A percentile compares a stretch with the other conserved stretches of the same genome.
phyloP scores from a whole-genome alignment of 2,888 invertebrate species.

The Andrena flavipes region DNA sequence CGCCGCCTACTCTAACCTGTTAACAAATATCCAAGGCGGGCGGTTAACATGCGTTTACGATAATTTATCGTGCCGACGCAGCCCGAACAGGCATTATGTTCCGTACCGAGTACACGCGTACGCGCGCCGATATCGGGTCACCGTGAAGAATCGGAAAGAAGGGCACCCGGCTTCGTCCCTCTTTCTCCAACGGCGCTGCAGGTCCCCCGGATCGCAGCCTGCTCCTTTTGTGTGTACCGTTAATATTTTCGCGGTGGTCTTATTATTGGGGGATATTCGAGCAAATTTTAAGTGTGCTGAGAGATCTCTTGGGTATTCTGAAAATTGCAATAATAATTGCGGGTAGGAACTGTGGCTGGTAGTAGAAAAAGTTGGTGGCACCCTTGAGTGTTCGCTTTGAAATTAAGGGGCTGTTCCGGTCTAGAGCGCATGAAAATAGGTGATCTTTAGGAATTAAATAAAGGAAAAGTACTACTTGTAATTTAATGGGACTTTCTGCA shows the following conservation, averaged over 20 bases:
- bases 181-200: neutral
- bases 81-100: conserved; percentile 55
- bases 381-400: too few species aligned
- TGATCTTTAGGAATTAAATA: too few species aligned
- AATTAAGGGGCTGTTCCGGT: too few species aligned
- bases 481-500: too few species aligned
- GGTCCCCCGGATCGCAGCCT: neutral
- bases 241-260: neutral
- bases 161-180: conserved; percentile 19
- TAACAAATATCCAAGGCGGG: conserved; percentile 81
- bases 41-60: conserved; percentile 79
- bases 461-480: too few species aligned
- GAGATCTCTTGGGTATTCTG: too few species aligned
- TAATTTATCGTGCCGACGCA: conserved; percentile 79
- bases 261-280: neutral
- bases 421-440: too few species aligned
- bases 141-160: conserved; percentile 50
- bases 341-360: too few species aligned
- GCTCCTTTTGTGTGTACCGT: conserved; percentile 11
- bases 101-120: conserved; percentile 60
- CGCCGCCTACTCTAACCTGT: conserved; percentile 80
- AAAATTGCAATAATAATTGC: too few species aligned
- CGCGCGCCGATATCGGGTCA: conserved; percentile 60
- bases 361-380: too few species aligned
- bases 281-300: too few species aligned